Conservation (phyloP, 2,888 invertebrate species). For the Eilema caniola region DNA sequence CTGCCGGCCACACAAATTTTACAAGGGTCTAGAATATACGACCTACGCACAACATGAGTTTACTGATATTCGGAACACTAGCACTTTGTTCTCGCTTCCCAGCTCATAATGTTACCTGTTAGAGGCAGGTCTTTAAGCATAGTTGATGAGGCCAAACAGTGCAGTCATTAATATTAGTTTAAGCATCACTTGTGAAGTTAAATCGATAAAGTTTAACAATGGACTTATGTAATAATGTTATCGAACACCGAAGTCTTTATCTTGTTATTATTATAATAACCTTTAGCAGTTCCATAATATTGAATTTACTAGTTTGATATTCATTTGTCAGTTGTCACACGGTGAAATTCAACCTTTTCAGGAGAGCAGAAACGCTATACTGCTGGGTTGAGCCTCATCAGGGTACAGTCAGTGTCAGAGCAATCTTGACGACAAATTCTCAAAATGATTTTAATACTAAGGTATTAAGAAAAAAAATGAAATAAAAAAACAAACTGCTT, state of each 20-base stretch:
- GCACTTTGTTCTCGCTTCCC: constrained; percentile 10
- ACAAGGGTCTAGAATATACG: constrained; percentile 35
- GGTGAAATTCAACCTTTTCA: too few relatives aligned
- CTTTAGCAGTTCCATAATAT: neutral
- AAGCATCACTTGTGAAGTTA: neutral
- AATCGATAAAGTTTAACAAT: neutral
- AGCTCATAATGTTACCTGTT: constrained; percentile 12
- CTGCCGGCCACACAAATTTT: constrained; percentile 47
- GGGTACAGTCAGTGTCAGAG: too few relatives aligned
- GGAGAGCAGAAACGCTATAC: too few relatives aligned
- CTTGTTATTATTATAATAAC: neutral
- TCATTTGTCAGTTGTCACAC: too few relatives aligned
- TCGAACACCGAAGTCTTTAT: neutral
- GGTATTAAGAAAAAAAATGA: too few relatives aligned
- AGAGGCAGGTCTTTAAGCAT: constrained; percentile 6
- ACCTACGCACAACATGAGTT: constrained; percentile 19
- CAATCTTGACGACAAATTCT: too few relatives aligned
- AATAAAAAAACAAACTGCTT: too few relatives aligned
- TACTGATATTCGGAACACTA: constrained; percentile 18
- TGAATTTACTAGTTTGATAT: neutral
- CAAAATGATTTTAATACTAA: too few relatives aligned
- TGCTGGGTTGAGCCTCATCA: too few relatives aligned
- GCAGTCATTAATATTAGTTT: constrained; percentile 10
- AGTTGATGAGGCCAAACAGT: constrained; percentile 7
- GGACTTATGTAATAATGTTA: neutral